Conservation (phyloP, 2,888 invertebrate species). For the Neuroscelio doddi region DNA sequence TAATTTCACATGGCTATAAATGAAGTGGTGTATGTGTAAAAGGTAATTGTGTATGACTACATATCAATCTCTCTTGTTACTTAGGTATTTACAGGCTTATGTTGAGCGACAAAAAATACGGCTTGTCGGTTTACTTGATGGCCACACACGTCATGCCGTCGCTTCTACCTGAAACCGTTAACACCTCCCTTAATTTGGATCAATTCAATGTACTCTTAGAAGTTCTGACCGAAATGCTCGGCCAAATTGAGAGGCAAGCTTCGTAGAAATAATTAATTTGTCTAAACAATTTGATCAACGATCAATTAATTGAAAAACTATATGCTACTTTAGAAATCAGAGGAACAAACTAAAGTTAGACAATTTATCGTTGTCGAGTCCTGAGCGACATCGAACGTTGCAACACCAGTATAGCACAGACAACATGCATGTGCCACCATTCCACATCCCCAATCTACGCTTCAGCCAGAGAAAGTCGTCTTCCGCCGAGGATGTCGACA, state of each 20-base stretch:
- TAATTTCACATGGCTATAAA: no score
- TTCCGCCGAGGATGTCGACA: conserved; percentile 92
- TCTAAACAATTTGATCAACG: no score
- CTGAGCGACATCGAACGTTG: conserved; percentile 83
- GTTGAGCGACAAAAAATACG: conserved; percentile 92
- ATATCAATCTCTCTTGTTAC: no score
- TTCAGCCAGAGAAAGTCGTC: conserved; percentile 91
- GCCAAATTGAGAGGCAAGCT: conserved; percentile 81
- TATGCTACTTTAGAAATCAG: conserved; percentile 81
- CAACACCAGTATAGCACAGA: conserved; percentile 90
- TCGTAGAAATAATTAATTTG: no score
- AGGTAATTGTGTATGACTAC: no score
- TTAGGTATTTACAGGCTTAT: conserved; percentile 93
- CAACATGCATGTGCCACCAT: conserved; percentile 87
- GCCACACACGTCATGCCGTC: conserved; percentile 95
- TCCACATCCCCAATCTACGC: conserved; percentile 90
- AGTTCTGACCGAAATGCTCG: conserved; percentile 94
- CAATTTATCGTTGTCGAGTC: conserved; percentile 82
- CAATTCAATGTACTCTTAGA: conserved; percentile 86
- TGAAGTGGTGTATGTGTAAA: no score
- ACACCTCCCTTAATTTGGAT: conserved; percentile 87
- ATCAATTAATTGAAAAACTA: no score
- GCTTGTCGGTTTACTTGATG: conserved; percentile 91
- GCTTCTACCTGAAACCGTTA: conserved; percentile 92
- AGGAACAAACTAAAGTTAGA: conserved; percentile 91